Conservation (phyloP, 2,797 vertebrate genomes). For the Menidia menidia region DNA sequence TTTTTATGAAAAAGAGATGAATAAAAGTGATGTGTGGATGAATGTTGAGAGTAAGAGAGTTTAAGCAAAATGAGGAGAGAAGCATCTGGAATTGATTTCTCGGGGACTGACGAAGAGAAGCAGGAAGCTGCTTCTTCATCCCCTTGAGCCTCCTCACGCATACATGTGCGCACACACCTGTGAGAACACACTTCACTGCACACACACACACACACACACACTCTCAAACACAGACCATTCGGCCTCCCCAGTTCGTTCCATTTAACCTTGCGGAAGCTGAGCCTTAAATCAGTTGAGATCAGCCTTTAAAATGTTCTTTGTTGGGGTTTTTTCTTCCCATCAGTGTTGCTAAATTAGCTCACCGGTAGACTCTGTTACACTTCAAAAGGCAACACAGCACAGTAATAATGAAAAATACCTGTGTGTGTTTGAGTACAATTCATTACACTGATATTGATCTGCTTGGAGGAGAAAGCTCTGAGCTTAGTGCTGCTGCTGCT, state of each 20-base stretch:
- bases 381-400: conserved; percentile 53
- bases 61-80: conserved; percentile 39
- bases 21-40: conserved; percentile 1
- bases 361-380: conserved; percentile 50
- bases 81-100: conserved; percentile 70
- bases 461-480: conserved; percentile 47
- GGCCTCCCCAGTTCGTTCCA: conserved; percentile 24
- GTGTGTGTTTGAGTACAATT: conserved; percentile 58
- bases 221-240: conserved; percentile 10
- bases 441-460: conserved; percentile 71
- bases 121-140: conserved; percentile 58
- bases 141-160: conserved; percentile 49
- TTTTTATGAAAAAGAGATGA: neutral
- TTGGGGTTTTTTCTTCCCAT: conserved; percentile 39
- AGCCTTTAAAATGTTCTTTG: conserved; percentile 45
- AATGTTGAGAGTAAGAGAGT: conserved; percentile 5
- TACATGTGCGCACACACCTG: conserved; percentile 43
- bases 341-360: conserved; percentile 57
- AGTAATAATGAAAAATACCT: conserved; percentile 68
- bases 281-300: conserved; percentile 45
- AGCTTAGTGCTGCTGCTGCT: conserved; percentile 42
- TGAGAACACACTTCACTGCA: conserved; percentile 52
- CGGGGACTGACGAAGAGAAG: conserved; percentile 56
- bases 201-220: conserved; percentile 25
- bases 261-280: conserved; percentile 43